phyloP scores from a whole-genome alignment of 2,888 invertebrate genomes.

The Melikaiella ostensackeni region DNA sequence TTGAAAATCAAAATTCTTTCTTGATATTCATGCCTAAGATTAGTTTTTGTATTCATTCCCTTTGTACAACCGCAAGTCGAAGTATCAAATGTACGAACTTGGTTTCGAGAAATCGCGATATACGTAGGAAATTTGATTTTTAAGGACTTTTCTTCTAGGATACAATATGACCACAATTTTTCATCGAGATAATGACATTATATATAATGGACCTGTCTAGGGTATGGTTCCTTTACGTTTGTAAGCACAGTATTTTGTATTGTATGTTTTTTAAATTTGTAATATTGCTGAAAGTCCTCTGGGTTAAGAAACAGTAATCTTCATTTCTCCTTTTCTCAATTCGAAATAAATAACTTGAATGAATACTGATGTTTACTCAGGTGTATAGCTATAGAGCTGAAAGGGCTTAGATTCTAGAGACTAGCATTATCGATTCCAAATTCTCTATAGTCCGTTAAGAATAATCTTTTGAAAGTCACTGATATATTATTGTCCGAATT shows the following conservation, averaged over 20 bases:
- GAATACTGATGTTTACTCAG: conserved; percentile 29
- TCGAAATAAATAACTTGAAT: conserved; percentile 21
- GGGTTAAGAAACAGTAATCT: neutral
- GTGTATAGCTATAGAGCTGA: conserved; percentile 19
- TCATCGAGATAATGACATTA: neutral
- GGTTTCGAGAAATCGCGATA: neutral
- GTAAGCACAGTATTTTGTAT: conserved; percentile 29
- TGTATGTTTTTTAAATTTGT: neutral
- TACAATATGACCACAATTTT: conserved; percentile 12
- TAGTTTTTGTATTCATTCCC: conserved; percentile 7
- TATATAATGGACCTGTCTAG: neutral
- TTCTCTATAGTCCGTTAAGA: conserved; percentile 33
- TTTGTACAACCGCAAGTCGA: neutral
- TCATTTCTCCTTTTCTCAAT: neutral
- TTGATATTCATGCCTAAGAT: neutral
- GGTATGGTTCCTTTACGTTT: neutral
- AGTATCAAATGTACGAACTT: neutral
- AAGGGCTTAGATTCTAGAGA: conserved; percentile 17
- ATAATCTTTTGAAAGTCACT: conserved; percentile 16
- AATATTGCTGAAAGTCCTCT: conserved; percentile 2
- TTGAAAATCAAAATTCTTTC: conserved; percentile 9
- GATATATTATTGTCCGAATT: neutral
- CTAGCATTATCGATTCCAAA: conserved; percentile 27
- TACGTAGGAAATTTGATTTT: neutral
- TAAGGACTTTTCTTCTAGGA: neutral